phyloP scores from a whole-genome alignment of 2,888 invertebrate genomes.

The Papilio gigon region DNA sequence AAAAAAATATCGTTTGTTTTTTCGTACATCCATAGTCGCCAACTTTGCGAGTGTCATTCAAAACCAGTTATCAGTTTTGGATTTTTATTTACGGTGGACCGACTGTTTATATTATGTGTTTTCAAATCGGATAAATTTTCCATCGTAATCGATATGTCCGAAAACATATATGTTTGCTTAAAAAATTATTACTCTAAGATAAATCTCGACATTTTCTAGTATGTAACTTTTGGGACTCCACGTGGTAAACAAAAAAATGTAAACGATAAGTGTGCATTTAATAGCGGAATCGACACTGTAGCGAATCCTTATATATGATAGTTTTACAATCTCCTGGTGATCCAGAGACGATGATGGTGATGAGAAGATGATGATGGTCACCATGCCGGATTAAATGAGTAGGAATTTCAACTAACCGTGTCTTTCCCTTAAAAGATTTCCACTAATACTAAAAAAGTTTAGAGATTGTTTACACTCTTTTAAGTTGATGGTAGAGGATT shows the following conservation, averaged over 20 bases:
- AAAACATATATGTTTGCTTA: background rate
- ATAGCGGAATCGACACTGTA: background rate
- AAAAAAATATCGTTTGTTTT: background rate
- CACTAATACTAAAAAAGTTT: too few relatives aligned
- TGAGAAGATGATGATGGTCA: too few relatives aligned
- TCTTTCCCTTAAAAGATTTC: too few relatives aligned
- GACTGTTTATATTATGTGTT: background rate
- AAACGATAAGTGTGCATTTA: background rate
- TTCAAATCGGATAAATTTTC: conserved; percentile 10
- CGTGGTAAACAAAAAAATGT: background rate
- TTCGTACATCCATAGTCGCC: background rate
- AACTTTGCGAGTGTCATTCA: conserved; percentile 18
- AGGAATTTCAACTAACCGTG: too few relatives aligned
- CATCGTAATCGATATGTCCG: background rate
- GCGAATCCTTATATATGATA: too few relatives aligned
- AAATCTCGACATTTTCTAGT: background rate
- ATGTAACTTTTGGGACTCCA: background rate
- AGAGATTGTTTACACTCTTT: too few relatives aligned
- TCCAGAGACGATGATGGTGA: too few relatives aligned
- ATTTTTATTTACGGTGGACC: background rate
- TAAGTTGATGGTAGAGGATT: too few relatives aligned
- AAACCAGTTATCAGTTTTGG: conserved; percentile 11
- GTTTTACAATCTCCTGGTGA: too few relatives aligned
- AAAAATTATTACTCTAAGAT: background rate
- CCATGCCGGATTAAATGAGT: too few relatives aligned